These are phyloP conservation scores for Cryptus viduatorius DNA, from an alignment of 2,888 invertebrate genomes.

Conservation along the genomic window DNA sequence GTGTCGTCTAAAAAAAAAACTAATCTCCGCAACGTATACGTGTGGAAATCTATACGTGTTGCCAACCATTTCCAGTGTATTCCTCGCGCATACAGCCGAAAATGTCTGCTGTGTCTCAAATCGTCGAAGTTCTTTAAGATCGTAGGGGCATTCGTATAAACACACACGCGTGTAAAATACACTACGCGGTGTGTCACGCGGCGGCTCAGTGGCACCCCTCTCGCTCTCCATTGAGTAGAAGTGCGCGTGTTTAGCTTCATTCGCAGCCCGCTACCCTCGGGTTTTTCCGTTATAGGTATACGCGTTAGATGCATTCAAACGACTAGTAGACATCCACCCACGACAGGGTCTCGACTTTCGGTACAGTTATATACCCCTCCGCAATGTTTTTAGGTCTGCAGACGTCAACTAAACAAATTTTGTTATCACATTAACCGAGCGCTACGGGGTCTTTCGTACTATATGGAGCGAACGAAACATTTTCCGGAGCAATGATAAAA, in stretches of 20 bases:
- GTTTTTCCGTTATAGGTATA: slow-evolving; percentile 56
- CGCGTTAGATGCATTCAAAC: slow-evolving; percentile 68
- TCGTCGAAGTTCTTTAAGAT: slow-evolving; percentile 69
- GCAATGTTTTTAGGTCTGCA: not conserved
- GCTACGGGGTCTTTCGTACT: not conserved
- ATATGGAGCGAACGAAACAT: not conserved
- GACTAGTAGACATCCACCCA: slow-evolving; percentile 11
- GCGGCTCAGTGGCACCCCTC: slow-evolving; percentile 61
- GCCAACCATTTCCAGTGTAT: slow-evolving; percentile 15
- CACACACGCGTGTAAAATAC: slow-evolving; percentile 77
- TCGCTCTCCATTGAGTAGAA: slow-evolving; percentile 74
- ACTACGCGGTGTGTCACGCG: slow-evolving; percentile 68
- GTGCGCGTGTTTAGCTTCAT: slow-evolving; percentile 79
- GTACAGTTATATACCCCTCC: not conserved
- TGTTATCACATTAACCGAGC: slow-evolving; percentile 10
- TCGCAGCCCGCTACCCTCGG: slow-evolving; percentile 76
- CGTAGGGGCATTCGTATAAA: slow-evolving; percentile 77
- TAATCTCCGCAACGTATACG: not conserved
- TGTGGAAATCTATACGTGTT: slow-evolving; percentile 20
- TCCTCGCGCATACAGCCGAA: slow-evolving; percentile 3
- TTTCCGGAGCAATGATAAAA: not conserved
- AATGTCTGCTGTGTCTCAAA: slow-evolving; percentile 78
- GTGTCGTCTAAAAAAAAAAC: not conserved
- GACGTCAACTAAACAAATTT: slow-evolving; percentile 24
- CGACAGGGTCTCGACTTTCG: slow-evolving; percentile 5